Conservation (phyloP, 2,797 vertebrate species). For the Microctenopoma lineatum region DNA sequence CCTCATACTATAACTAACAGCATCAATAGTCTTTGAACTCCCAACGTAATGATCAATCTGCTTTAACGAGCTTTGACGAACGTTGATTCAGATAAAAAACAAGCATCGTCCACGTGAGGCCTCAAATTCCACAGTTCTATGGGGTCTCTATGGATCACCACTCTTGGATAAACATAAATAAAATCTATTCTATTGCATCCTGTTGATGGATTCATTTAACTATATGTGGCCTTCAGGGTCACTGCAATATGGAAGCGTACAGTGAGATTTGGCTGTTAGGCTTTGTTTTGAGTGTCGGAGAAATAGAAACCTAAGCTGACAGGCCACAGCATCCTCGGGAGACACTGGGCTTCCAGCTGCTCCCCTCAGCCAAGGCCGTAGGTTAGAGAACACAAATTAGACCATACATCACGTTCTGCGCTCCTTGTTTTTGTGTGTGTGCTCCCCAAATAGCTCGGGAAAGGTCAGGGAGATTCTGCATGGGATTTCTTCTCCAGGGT, state of each 20-base stretch:
- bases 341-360: slow-evolving; percentile 64
- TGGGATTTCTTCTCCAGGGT: slow-evolving; percentile 47
- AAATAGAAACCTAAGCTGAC: slow-evolving; percentile 68
- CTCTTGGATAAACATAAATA: slow-evolving; percentile 50
- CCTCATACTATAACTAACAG: slow-evolving; percentile 49
- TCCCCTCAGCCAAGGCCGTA: slow-evolving; percentile 61
- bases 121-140: slow-evolving; percentile 3
- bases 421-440: slow-evolving; percentile 28
- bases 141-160: slow-evolving; percentile 47
- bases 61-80: slow-evolving; percentile 41
- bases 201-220: slow-evolving; percentile 60
- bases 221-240: slow-evolving; percentile 49
- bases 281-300: slow-evolving; percentile 62
- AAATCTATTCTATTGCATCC: slow-evolving; percentile 47
- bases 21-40: slow-evolving; percentile 38
- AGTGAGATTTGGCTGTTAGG: slow-evolving; percentile 44
- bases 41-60: slow-evolving; percentile 19
- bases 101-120: too few relatives aligned
- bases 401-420: slow-evolving; percentile 42
- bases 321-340: slow-evolving; percentile 60
- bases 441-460: slow-evolving; percentile 39
- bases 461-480: slow-evolving; percentile 53
- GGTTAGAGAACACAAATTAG: slow-evolving; percentile 56
- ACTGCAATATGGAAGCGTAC: slow-evolving; percentile 36
- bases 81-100: neutral